These are phyloP conservation scores for Ceuthmochares aereus DNA, from an alignment of 2,113 vertebrate species.

Conservation along the genomic window DNA sequence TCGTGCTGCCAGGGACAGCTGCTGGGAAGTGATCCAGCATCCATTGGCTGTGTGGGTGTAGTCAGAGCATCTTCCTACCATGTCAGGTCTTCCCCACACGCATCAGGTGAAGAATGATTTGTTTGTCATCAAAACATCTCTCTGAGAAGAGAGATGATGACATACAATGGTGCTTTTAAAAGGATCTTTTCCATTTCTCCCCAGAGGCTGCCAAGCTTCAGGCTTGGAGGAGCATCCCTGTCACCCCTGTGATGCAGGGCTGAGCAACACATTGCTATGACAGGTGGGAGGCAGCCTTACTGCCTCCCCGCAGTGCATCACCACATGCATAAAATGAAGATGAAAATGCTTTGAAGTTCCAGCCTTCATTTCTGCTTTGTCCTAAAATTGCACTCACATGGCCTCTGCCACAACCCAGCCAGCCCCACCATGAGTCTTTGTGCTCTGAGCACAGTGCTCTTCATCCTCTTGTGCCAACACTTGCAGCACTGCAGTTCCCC, in stretches of 20 bases:
- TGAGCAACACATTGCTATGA: slow-evolving; percentile 70
- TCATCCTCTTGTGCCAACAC: not conserved
- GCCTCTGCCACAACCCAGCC: not conserved
- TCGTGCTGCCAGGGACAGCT: fast-evolving
- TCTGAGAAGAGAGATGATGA: not conserved
- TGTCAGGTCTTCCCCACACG: fast-evolving
- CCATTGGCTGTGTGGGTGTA: not conserved
- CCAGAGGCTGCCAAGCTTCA: not conserved
- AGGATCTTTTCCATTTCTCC: not conserved
- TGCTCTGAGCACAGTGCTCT: too few relatives aligned
- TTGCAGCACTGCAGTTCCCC: not conserved
- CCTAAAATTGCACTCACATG: not conserved
- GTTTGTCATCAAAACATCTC: not conserved
- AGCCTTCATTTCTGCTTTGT: not conserved
- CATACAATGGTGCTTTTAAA: not conserved
- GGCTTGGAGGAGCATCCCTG: not conserved
- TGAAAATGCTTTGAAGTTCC: not conserved
- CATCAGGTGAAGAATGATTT: not conserved
- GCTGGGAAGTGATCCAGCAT: not conserved
- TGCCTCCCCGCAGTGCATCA: not conserved
- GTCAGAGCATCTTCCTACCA: too few relatives aligned
- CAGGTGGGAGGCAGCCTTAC: not conserved
- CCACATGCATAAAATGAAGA: not conserved
- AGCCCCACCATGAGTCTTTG: not conserved
- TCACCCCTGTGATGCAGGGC: not conserved